Conservation (phyloP, 2,113 vertebrate genomes). For the Elanus axillaris region DNA sequence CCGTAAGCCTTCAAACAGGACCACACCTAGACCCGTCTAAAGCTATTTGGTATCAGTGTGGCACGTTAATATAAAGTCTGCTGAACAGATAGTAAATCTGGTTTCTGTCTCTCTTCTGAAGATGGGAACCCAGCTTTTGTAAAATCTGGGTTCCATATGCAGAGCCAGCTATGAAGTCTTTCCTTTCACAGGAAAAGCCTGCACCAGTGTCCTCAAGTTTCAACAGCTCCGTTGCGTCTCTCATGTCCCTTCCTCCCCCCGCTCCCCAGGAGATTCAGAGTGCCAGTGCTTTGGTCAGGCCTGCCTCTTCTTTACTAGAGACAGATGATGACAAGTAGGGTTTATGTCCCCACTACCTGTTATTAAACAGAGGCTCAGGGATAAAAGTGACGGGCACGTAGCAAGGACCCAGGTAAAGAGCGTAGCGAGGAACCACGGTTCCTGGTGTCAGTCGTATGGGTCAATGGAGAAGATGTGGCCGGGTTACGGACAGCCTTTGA, state of each 20-base stretch:
- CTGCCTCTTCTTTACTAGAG: neutral
- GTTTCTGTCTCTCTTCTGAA: constrained; percentile 33
- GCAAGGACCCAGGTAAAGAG: neutral
- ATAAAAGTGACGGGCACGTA: neutral
- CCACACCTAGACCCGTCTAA: neutral
- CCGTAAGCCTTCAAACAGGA: neutral
- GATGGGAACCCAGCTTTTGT: constrained; percentile 45
- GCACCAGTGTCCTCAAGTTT: constrained; percentile 52
- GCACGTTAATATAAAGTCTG: constrained; percentile 30
- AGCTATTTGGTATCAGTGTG: constrained; percentile 2
- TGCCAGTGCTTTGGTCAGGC: neutral
- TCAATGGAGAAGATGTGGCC: neutral
- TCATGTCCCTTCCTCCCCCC: constrained; percentile 1
- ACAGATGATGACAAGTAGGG: neutral
- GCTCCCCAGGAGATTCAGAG: neutral
- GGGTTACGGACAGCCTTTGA: neutral
- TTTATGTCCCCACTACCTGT: neutral
- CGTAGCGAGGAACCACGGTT: neutral
- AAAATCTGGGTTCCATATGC: constrained; percentile 68
- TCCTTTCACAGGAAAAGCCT: constrained; percentile 65
- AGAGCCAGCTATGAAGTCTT: constrained; percentile 56
- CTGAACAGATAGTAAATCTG: constrained; percentile 51
- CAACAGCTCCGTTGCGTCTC: constrained; percentile 21
- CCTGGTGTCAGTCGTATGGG: neutral
- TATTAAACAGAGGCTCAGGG: neutral